Conservation (phyloP, 2,888 invertebrate species). For the Bombylius discolor region DNA sequence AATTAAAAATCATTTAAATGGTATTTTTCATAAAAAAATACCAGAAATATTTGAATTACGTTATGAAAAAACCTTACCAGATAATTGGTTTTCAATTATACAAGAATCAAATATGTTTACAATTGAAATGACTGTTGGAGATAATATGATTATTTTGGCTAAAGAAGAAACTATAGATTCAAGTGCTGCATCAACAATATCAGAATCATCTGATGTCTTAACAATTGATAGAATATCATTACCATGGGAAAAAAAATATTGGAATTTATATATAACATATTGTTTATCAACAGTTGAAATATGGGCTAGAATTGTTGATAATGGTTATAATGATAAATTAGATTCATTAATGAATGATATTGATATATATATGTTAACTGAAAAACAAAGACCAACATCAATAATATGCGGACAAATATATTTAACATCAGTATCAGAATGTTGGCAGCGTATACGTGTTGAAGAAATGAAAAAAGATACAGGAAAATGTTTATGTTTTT, state of each 20-base stretch:
- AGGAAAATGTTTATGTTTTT: conserved; percentile 44
- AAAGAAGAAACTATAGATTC: conserved; percentile 19
- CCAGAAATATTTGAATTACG: conserved; percentile 45
- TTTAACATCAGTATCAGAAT: conserved; percentile 38
- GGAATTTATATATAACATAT: conserved; percentile 49
- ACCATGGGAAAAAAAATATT: conserved; percentile 27
- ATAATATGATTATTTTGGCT: conserved; percentile 28
- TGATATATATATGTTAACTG: conserved; percentile 31
- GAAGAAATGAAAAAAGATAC: conserved; percentile 37
- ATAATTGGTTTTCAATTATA: conserved; percentile 53
- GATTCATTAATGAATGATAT: conserved; percentile 41
- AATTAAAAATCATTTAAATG: conserved; percentile 39
- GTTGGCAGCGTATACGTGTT: conserved; percentile 44
- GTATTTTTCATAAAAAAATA: conserved; percentile 46
- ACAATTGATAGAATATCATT: conserved; percentile 20
- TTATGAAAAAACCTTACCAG: conserved; percentile 53
- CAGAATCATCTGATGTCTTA: conserved; percentile 3
- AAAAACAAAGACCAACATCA: conserved; percentile 20
- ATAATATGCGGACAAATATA: conserved; percentile 28
- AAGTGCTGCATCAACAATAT: conserved; percentile 5
- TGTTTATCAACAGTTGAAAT: conserved; percentile 49
- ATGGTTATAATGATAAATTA: conserved; percentile 46
- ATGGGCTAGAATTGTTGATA: conserved; percentile 53
- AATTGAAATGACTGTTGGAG: conserved; percentile 29
- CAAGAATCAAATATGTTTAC: conserved; percentile 42